Base-by-base conservation (phyloP, 2,113 vertebrate species). In the Rhabdornis inornatus region DNA sequence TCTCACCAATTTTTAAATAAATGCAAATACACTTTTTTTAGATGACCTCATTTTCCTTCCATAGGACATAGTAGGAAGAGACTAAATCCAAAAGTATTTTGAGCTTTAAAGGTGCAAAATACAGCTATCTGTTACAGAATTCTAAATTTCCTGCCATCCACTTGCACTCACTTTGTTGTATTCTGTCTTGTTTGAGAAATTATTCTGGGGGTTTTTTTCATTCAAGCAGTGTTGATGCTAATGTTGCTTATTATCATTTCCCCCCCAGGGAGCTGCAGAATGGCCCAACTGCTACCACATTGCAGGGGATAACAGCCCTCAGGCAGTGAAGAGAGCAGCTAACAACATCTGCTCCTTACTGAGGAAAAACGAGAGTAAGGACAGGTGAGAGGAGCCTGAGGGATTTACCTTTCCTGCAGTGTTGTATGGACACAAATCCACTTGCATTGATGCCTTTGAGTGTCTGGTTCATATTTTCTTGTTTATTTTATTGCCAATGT, bases 301-400 rank as follows among this genome's bases (percentile, higher is more conserved):
- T 56, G 99, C 99, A 75, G 99, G 99, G 47, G 99, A 99, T 96
- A 99, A 99, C 97, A 99, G 98, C 82, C 98, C 98, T 53, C 98
- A 99, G 97, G 99, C 99, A 47, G 98, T 99, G 74, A 99, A 98
- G 87, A 99, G 99, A 97, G 98, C 99, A 27, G 97, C 98, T 92
- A 99, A 99, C 96, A 99, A 99, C 89, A 97, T 99, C 72, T 97
- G 94, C 55, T 99, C 99, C 96, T 97, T 99, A 80, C 96, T 99
- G 92, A 99, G 98, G 97, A 98, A 98, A 95, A 98, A 93, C 31
- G 98, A 98, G 65, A 97, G 93, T 59, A 98, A 98, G 95, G 98
- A 98, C 92, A 95, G 98, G 98, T 98, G 97, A 98, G 98, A 93
- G 94, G 52, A 68, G 47, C 59, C 19, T 15, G 16, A 39, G 30